Evolutionary conservation across 2,797 vertebrate species (phyloP), one percentile per base, ranked within the genome.

Genomic region (Malurus splendens): DNA sequence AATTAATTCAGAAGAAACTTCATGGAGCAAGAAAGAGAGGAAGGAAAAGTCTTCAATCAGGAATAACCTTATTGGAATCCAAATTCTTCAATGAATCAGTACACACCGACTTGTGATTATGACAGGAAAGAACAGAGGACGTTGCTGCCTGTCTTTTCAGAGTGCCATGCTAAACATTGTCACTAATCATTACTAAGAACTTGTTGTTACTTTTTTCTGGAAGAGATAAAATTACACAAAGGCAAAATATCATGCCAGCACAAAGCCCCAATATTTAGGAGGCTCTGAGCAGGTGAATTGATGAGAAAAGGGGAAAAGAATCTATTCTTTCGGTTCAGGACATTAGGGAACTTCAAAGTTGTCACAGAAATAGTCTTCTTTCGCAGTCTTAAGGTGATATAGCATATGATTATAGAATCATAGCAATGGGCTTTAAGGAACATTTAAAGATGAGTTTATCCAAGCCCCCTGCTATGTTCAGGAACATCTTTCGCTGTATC

Each of bases 101-200:
- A 33, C 20, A 71, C 33, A 81, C 12, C 79, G 54, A 74, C 44
- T 79, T 75, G 66, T 79, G 86, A 62, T 32, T 36, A 54, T 25
- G 48, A 47, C 55, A 28, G 73, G 42, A 78, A 92, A 76, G 24
- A 82, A 3, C 56, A 93, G 65, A 41, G 56, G 28, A 59, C 77
- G 62, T 88, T 56, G 50, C 78, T 64, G 20, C n/a, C 32, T 41
- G 62, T 41, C 23, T 91, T 94, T 89, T 92, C 93, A 91, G 74
- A 59, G 56, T n/a, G 18, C 36, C 5, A 10, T 23, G 68, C 33
- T 90, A 82, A 45, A 73, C 39, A 42, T 86, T 65, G 39, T 59
- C 20, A 17, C 60, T 33, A 36, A 23, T 70, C 12, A 51, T 38
- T 61, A 56, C 30, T 20, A 67, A 52, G 13, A 57, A 64, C 44